phyloP scores from a whole-genome alignment of 2,888 invertebrate genomes.

The Physocephala rufipes region DNA sequence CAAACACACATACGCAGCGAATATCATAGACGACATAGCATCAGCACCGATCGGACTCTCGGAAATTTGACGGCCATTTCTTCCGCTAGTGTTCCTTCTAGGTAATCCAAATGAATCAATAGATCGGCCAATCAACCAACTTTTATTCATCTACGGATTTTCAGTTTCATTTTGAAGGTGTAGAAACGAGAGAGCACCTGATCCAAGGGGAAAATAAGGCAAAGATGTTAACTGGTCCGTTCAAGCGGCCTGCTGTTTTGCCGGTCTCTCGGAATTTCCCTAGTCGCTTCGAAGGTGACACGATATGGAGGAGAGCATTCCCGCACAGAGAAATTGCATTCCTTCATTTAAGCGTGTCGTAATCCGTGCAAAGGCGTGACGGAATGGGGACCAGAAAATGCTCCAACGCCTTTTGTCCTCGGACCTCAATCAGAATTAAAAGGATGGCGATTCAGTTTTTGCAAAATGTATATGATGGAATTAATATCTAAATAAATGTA shows the following conservation, averaged over 20 bases:
- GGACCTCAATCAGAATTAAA: too few relatives aligned
- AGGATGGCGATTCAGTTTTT: too few relatives aligned
- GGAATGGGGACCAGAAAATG: slow-evolving; percentile 6
- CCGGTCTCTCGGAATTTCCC: background rate
- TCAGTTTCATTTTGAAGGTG: slow-evolving; percentile 39
- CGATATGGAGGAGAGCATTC: too few relatives aligned
- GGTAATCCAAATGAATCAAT: background rate
- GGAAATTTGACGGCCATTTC: background rate
- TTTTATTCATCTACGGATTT: slow-evolving; percentile 16
- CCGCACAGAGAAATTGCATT: too few relatives aligned
- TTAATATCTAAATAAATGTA: too few relatives aligned
- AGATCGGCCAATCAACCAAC: slow-evolving; percentile 1
- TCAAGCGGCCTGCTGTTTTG: background rate
- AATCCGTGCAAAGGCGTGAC: background rate
- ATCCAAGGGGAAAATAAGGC: too few relatives aligned
- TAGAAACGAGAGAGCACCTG: slow-evolving; percentile 52
- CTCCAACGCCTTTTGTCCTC: slow-evolving; percentile 23
- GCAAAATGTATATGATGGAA: too few relatives aligned
- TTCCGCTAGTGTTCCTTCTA: background rate
- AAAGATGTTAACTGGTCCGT: slow-evolving; percentile 29
- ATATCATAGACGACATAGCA: background rate
- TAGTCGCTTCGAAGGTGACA: too few relatives aligned
- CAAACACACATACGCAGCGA: background rate
- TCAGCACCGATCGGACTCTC: background rate
- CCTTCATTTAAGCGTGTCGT: too few relatives aligned